Conservation (phyloP, 2,888 invertebrate genomes). For the Cheilosia vulpina region DNA sequence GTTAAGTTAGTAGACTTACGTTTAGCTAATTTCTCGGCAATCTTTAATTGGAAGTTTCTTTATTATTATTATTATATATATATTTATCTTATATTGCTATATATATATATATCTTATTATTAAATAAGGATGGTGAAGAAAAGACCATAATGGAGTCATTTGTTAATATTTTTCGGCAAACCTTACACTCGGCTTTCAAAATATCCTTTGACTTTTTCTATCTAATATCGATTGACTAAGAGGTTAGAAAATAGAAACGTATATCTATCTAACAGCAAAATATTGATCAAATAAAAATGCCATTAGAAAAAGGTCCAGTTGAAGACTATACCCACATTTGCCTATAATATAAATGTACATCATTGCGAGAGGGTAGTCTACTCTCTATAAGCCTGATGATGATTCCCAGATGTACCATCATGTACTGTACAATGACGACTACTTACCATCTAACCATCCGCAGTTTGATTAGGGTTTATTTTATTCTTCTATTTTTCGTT, state of each 20-base stretch:
- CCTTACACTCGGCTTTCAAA: too few relatives aligned
- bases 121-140: too few relatives aligned
- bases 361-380: neutral
- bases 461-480: slow-evolving; percentile 34
- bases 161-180: too few relatives aligned
- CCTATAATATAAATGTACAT: neutral
- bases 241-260: neutral
- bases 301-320: neutral
- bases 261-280: neutral
- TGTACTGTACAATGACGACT: neutral
- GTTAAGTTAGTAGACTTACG: too few relatives aligned
- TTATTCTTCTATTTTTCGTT: slow-evolving; percentile 15
- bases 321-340: neutral
- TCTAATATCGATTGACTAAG: too few relatives aligned
- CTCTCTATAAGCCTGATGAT: neutral
- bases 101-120: too few relatives aligned
- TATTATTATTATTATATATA: too few relatives aligned
- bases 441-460: neutral
- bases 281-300: slow-evolving; percentile 6
- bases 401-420: slow-evolving; percentile 1
- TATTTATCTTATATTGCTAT: too few relatives aligned
- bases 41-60: too few relatives aligned
- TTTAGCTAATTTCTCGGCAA: too few relatives aligned
- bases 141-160: too few relatives aligned
- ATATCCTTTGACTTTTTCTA: too few relatives aligned